Conservation (phyloP, 2,113 vertebrate genomes). For the Trichomycterus rosablanca region DNA sequence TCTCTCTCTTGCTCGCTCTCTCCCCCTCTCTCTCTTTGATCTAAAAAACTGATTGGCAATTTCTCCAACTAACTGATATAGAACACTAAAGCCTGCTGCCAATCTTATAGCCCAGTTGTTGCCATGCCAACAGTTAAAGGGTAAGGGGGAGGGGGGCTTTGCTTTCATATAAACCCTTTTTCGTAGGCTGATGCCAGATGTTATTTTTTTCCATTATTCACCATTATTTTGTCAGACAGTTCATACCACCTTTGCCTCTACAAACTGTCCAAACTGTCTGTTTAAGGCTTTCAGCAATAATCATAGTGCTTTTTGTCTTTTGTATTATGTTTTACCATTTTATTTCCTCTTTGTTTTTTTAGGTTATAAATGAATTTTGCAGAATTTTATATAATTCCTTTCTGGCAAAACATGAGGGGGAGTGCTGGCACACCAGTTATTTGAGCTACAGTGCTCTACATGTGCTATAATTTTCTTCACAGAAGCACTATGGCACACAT, state of each 20-base stretch:
- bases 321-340: background rate
- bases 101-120: constrained; percentile 57
- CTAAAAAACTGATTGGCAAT: constrained; percentile 68
- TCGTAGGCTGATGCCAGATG: constrained; percentile 55
- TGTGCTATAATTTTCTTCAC: no score
- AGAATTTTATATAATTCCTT: constrained; percentile 3
- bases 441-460: no score
- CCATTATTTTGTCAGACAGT: constrained; percentile 39
- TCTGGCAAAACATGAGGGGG: background rate
- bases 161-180: constrained; percentile 43
- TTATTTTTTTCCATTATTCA: constrained; percentile 47
- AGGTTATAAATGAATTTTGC: background rate
- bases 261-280: constrained; percentile 6
- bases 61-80: constrained; percentile 59
- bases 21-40: constrained; percentile 46
- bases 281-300: background rate
- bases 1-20: constrained; percentile 44
- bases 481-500: no score
- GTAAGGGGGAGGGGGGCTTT: constrained; percentile 44
- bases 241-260: constrained; percentile 15
- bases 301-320: background rate
- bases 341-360: background rate
- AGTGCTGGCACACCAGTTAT: no score
- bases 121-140: constrained; percentile 64
- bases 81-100: constrained; percentile 53